Conservation (phyloP, 2,797 vertebrate species). For the Peromyscus eremicus region DNA sequence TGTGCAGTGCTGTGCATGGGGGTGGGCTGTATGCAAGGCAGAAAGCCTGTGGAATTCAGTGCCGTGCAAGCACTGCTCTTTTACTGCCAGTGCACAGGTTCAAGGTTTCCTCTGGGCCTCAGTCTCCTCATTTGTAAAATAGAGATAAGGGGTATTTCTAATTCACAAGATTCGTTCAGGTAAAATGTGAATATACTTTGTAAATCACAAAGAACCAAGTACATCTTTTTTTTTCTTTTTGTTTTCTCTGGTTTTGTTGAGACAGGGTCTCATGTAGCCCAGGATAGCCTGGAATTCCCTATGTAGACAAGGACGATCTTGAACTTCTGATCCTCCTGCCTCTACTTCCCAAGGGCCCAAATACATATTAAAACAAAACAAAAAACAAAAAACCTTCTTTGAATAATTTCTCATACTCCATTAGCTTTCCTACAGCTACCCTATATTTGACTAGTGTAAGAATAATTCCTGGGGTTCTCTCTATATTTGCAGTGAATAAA, state of each 20-base stretch:
- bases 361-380: not conserved
- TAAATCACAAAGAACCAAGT: constrained; percentile 15
- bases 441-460: not conserved
- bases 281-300: not conserved
- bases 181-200: constrained; percentile 1
- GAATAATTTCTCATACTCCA: constrained; percentile 53
- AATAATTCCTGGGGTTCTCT: not conserved
- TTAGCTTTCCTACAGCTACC: constrained; percentile 25
- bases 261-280: not conserved
- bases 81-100: not conserved
- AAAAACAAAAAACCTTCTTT: not conserved
- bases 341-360: not conserved
- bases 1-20: rapidly evolving
- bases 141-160: not conserved
- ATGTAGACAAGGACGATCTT: not conserved
- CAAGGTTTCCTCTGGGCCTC: not conserved
- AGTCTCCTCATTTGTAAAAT: constrained; percentile 27
- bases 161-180: not conserved
- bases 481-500: constrained; percentile 31
- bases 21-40: not conserved
- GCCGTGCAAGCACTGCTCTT: not conserved
- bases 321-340: not conserved
- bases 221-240: not conserved
- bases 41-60: not conserved
- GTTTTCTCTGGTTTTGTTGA: not conserved